Base-by-base conservation (phyloP, 2,113 vertebrate species). In the Nibea albiflora region DNA sequence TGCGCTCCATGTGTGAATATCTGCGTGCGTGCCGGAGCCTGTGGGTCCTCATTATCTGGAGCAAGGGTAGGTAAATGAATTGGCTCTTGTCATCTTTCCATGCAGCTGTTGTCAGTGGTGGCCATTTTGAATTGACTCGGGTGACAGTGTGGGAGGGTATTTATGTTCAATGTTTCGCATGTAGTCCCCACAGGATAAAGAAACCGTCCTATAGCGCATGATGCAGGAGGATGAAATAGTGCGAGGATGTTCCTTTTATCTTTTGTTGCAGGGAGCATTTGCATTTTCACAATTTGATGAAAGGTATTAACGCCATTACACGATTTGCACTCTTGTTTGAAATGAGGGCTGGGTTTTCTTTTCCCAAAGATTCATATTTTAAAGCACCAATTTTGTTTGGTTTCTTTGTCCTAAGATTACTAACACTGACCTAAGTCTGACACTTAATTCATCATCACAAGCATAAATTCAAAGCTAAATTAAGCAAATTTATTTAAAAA, bases 11-110 rank as follows among this genome's bases (percentile, higher is more conserved):
- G 20, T 76, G 47, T 74, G 80, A 71, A 67, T 77, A 47, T 44
- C 3, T 68, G 64, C 56, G 42, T 75, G 69, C 78, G 54, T 47
- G 72, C 50, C 2, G 66, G 46, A 71, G 76, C 84, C 76, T 77
- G 76, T 78, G 86, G 83, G 79, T 89, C 71, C 84, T 94, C 87
- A 90, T 93, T 90, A 90, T 89, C 28, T 53, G 53, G 75, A 92
- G 70, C 82, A 84, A 75, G 76, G 85, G 90, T 88, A 84, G 92
- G 90, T 92, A 89, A 92, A 93, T 92, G 76, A 87, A 70, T 83
- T 73, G 84, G 78, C 76, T 88, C 71, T 76, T 81, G 81, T 90
- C 88, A 86, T 89, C 73, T 79, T 81, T 81, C 53, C 31, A 52
- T 89, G 86, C 78, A 84, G 88, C 81, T 88, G 61, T 76, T 90